These are phyloP conservation scores for Calephelis nemesis DNA, from an alignment of 1,140 invertebrate genomes.

Conservation along the genomic window DNA sequence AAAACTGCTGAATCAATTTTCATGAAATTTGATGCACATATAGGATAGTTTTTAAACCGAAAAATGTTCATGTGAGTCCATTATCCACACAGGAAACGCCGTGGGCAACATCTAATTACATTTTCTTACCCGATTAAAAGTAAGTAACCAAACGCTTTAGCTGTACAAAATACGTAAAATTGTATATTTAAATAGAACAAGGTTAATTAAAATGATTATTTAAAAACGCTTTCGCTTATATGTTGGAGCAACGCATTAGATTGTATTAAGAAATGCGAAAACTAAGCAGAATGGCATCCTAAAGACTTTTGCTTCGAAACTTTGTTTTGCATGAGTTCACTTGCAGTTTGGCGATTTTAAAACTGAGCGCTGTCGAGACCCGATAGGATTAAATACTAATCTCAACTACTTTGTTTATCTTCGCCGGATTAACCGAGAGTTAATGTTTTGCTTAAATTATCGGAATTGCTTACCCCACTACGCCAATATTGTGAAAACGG, in stretches of 20 bases:
- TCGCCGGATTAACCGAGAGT: slow-evolving; percentile 4
- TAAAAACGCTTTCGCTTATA: slow-evolving; percentile 34
- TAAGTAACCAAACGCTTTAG: no score
- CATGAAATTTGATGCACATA: no score
- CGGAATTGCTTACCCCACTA: slow-evolving; percentile 3
- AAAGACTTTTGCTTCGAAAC: slow-evolving; percentile 67
- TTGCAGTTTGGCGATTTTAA: slow-evolving; percentile 59
- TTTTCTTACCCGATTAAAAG: no score
- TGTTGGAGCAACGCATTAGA: slow-evolving; percentile 46
- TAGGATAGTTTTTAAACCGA: no score
- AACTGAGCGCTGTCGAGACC: slow-evolving; percentile 46
- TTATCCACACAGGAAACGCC: no score
- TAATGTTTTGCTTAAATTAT: slow-evolving; percentile 12
- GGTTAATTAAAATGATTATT: neutral
- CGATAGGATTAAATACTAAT: slow-evolving; percentile 47
- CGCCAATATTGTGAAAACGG: slow-evolving; percentile 4
- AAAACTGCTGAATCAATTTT: no score
- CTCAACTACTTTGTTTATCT: slow-evolving; percentile 38
- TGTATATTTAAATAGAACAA: no score
- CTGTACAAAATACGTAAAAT: no score
- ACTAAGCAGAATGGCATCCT: slow-evolving; percentile 73
- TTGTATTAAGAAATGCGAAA: slow-evolving; percentile 77
- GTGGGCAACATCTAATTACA: no score
- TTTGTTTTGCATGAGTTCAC: slow-evolving; percentile 71
- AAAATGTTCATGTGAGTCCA: no score